Percentiles rank a stretch among this genome's conserved stretches.
phyloP scores from a whole-genome alignment of 2,797 vertebrate genomes.

The Enteromius mattozi region DNA sequence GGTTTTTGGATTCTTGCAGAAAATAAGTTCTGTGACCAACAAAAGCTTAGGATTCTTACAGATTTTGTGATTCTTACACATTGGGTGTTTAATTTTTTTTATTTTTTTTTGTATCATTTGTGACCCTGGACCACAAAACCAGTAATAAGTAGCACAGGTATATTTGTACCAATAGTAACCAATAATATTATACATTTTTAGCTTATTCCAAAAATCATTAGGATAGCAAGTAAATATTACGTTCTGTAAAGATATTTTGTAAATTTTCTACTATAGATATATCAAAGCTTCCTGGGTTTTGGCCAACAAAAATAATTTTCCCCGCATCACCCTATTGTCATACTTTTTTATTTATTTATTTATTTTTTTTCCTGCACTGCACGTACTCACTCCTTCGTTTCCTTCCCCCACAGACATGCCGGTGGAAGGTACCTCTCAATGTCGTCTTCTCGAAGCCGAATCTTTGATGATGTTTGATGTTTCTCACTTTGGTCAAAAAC shows the following conservation, averaged over 20 bases:
- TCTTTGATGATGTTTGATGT: constrained; percentile 92
- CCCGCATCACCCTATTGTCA: not conserved
- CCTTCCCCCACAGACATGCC: constrained; percentile 76
- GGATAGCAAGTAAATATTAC: too few relatives aligned
- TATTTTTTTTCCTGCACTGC: not conserved
- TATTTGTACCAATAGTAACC: too few relatives aligned
- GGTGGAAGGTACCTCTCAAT: constrained; percentile 96
- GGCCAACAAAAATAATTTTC: not conserved
- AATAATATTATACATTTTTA: too few relatives aligned
- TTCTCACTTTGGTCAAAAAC: constrained; percentile 22
- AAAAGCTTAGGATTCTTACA: not conserved
- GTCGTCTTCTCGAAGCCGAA: constrained; percentile 91
- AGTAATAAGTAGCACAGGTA: too few relatives aligned
- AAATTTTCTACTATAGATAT: too few relatives aligned
- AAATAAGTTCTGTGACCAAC: not conserved
- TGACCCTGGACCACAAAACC: too few relatives aligned
- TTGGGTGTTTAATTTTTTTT: not conserved
- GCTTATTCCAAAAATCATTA: too few relatives aligned
- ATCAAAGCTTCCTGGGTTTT: not conserved
- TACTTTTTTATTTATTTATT: too few relatives aligned
- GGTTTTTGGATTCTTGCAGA: not conserved
- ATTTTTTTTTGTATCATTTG: not conserved
- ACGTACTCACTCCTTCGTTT: not conserved
- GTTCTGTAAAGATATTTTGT: too few relatives aligned
- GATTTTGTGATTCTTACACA: too few relatives aligned